Percentiles rank a stretch among this genome's conserved stretches.
Conservation (phyloP, 2,888 invertebrate genomes). For the Oscheius sp. region DNA sequence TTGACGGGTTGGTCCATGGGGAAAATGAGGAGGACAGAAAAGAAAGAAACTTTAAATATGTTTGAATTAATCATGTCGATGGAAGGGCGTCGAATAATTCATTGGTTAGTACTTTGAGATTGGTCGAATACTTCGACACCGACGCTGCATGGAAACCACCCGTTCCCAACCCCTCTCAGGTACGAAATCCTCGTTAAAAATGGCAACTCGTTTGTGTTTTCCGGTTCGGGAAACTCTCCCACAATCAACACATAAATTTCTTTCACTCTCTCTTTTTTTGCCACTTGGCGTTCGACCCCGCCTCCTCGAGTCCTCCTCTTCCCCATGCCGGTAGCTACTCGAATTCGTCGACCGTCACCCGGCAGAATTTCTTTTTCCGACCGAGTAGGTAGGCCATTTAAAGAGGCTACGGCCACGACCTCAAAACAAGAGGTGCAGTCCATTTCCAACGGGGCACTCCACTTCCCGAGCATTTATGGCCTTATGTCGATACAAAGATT, state of each 20-base stretch:
- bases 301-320: neutral
- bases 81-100: constrained; percentile 15
- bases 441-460: neutral
- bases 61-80: constrained; percentile 14
- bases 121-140: neutral
- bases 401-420: too few species aligned
- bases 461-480: neutral
- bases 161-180: neutral
- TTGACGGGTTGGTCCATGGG: neutral
- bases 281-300: neutral
- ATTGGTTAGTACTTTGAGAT: neutral
- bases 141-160: neutral
- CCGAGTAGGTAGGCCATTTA: constrained; percentile 45
- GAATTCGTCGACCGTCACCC: constrained; percentile 48
- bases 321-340: constrained; percentile 34
- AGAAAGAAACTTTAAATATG: neutral
- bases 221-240: neutral
- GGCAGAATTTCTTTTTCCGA: constrained; percentile 55
- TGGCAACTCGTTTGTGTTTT: neutral
- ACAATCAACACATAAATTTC: neutral
- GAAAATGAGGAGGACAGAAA: neutral
- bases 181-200: neutral
- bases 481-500: neutral
- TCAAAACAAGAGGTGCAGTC: neutral
- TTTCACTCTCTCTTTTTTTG: neutral